Evolutionary conservation across 2,113 vertebrate species (phyloP), one percentile per base, ranked within the genome.

Genomic region (Tinamus guttatus): DNA sequence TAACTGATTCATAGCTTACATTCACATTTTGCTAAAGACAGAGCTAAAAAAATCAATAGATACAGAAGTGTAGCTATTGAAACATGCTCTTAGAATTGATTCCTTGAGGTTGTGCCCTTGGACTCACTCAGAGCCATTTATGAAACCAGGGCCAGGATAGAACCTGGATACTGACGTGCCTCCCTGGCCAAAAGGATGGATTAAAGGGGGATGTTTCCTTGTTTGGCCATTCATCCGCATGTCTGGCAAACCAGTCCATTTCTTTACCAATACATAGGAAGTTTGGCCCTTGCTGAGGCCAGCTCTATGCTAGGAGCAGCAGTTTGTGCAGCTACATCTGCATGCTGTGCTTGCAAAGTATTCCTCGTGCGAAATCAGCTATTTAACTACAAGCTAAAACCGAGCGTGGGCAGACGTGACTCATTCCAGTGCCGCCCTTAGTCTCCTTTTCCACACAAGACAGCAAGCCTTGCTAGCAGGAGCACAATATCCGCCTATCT

Each of bases 61-160:
- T 21, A 7, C 22, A 22, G 21, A 32, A 30, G 0, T 3, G 27
- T 4, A 69, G 70, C 7, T 7, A 3, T 5, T 2, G 14, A 34
- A 76, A 73, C 5, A 4, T 11, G 12, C 49, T 16, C 22, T 45
- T 17, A 5, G n/a, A 41, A 7, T 24, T 36, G 16, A 49, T 36
- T 47, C 67, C 9, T 3, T 2, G 24, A 63, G 64, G 9, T 24
- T 51, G 20, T 27, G 18, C 8, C 54, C 45, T 40, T 36, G 20
- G 32, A 18, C 24, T 85, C 49, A 47, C 20, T 12, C 64, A 9
- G 25, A 59, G 12, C 20, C 11, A 1, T 3, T 51, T 67, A 16
- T 25, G 38, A 56, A 28, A 11, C 30, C 75, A 28, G 19, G 18
- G n/a, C 2, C 21, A 59, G 45, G 63, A 19, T 1, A 34, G 8